phyloP scores from a whole-genome alignment of 1,140 invertebrate genomes.

The Antheraea pernyi region DNA sequence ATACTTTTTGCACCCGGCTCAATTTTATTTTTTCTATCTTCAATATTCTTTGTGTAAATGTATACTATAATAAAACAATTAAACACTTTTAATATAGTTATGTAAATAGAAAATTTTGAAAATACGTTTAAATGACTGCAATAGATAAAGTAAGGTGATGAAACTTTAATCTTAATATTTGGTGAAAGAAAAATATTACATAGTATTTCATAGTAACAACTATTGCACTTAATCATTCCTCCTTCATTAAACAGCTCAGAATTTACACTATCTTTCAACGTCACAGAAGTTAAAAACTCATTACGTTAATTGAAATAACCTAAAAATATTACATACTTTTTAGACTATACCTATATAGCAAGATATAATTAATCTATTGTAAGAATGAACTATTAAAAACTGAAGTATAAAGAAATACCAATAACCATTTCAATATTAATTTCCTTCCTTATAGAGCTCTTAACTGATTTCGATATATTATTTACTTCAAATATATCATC shows the following conservation, averaged over 20 bases:
- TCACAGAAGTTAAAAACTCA: neutral
- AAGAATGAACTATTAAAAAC: too few species aligned
- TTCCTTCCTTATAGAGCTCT: too few species aligned
- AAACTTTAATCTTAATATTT: neutral
- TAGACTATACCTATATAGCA: too few species aligned
- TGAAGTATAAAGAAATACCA: neutral
- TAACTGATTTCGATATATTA: too few species aligned
- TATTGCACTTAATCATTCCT: neutral
- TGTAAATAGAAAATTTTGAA: neutral
- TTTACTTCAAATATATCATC: conserved; percentile 33
- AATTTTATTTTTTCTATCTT: neutral
- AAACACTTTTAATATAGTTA: neutral
- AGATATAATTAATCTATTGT: too few species aligned
- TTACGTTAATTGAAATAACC: too few species aligned
- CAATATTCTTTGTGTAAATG: neutral
- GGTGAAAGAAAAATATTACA: neutral
- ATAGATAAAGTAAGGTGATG: neutral
- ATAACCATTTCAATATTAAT: neutral
- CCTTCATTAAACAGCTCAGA: neutral
- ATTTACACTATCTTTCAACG: neutral
- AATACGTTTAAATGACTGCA: too few species aligned
- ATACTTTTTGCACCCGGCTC: neutral
- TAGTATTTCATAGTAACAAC: neutral
- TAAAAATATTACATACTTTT: too few species aligned
- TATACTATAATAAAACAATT: neutral